These are phyloP conservation scores for Sinodicranocentrus sp. DNA, from an alignment of 2,888 invertebrate species.

Conservation along the genomic window DNA sequence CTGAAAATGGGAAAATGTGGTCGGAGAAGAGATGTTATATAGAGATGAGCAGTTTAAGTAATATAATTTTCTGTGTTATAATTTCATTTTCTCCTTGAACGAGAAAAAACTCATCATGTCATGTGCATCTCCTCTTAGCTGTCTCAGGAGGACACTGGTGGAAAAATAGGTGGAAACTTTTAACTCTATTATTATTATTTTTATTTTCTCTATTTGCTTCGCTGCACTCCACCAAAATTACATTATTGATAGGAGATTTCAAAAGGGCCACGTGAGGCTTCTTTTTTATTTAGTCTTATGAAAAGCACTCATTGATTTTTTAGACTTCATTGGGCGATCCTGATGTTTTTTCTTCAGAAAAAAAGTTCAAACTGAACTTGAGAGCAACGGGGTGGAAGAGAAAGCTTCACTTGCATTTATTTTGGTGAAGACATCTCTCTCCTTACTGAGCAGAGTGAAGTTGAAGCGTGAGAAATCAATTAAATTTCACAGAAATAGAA, in stretches of 20 bases:
- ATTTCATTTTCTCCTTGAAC: too few species aligned
- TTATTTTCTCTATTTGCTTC: not conserved
- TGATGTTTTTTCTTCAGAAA: constrained; percentile 32
- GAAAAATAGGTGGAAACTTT: too few species aligned
- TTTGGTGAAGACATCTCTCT: constrained; percentile 30
- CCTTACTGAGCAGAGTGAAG: constrained; percentile 30
- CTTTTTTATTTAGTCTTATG: too few species aligned
- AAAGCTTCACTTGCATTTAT: constrained; percentile 53
- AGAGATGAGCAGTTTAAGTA: too few species aligned
- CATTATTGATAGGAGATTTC: constrained; percentile 1
- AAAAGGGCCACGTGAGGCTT: too few species aligned
- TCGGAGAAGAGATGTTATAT: too few species aligned
- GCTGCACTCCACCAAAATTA: constrained; percentile 16
- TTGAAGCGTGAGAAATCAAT: constrained; percentile 70
- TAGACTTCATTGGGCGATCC: constrained; percentile 59
- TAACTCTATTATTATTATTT: too few species aligned
- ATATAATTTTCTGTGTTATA: too few species aligned
- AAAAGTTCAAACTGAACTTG: not conserved
- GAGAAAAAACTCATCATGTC: too few species aligned
- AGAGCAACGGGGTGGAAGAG: constrained; percentile 51
- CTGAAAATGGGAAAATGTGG: too few species aligned
- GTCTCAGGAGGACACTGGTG: not conserved
- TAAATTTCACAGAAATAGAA: constrained; percentile 71
- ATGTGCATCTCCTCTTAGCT: too few species aligned
- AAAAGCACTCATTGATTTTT: constrained; percentile 39